Evolutionary conservation across 2,113 vertebrate genomes (phyloP).

Genomic region (Laticauda colubrina): DNA sequence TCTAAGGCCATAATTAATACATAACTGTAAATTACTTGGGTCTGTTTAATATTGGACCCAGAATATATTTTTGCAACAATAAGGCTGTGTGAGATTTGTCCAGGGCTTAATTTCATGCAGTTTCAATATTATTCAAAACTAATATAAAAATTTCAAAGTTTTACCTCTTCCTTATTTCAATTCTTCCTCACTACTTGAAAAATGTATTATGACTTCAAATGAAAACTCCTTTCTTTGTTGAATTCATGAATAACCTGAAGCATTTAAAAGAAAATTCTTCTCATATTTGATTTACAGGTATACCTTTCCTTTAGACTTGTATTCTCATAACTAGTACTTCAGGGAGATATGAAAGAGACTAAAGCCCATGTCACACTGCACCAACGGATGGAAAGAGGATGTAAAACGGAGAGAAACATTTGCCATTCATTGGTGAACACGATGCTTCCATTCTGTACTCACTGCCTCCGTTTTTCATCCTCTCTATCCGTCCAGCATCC

Average conservation of each 20-base stretch:
- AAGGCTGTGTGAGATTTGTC: background rate
- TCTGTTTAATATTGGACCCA: background rate
- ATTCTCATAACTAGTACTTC: constrained; percentile 7
- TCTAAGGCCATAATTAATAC: background rate
- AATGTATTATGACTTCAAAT: background rate
- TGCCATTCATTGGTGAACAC: too few species aligned
- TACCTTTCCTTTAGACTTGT: background rate
- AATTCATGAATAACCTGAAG: background rate
- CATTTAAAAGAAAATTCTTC: background rate
- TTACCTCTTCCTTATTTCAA: background rate
- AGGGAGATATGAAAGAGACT: constrained; percentile 29
- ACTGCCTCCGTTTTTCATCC: too few species aligned
- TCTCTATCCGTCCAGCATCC: too few species aligned
- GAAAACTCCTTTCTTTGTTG: background rate
- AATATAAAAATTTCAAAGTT: background rate
- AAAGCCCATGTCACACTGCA: too few species aligned
- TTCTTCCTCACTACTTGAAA: background rate
- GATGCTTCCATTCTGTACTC: too few species aligned
- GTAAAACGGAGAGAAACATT: too few species aligned
- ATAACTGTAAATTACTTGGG: background rate
- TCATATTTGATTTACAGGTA: background rate
- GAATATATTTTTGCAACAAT: background rate
- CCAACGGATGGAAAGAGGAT: too few species aligned
- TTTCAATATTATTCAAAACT: background rate
- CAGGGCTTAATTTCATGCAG: background rate